Evolutionary conservation across 2,888 invertebrate genomes (phyloP).

Genomic region (Drosophila multiciliata): DNA sequence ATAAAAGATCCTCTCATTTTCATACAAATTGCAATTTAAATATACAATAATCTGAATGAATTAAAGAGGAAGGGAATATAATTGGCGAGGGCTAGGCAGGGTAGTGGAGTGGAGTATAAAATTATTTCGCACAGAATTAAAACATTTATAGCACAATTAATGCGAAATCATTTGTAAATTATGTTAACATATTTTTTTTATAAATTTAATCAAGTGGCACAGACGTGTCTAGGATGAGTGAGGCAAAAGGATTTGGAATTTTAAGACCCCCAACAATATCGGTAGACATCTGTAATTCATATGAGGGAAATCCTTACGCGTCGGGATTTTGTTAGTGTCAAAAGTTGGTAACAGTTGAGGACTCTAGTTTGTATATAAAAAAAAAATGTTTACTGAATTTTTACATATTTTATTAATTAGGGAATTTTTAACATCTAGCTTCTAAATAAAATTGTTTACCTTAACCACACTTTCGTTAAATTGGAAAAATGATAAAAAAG

Average conservation of each 20-base stretch:
- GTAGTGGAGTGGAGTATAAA: too few relatives aligned
- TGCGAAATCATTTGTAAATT: not conserved
- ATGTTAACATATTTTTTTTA: not conserved
- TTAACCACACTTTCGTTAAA: too few relatives aligned
- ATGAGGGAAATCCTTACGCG: not conserved
- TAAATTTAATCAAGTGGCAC: not conserved
- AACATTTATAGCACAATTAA: not conserved
- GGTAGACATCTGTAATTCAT: not conserved
- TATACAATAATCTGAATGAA: conserved; percentile 12
- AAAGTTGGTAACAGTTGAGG: not conserved
- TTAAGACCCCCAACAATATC: not conserved
- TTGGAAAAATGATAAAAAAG: not conserved
- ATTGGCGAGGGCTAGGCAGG: too few relatives aligned
- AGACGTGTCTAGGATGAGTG: not conserved
- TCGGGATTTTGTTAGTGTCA: not conserved
- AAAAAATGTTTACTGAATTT: not conserved
- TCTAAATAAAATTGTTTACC: not conserved
- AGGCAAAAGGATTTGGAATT: too few relatives aligned
- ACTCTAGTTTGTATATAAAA: not conserved
- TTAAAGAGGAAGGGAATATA: not conserved
- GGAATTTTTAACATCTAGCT: not conserved
- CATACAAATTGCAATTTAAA: conserved; percentile 34
- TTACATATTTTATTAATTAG: not conserved
- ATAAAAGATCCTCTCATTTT: conserved; percentile 28
- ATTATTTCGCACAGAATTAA: not conserved